Evolutionary conservation across 2,113 vertebrate species (phyloP), one percentile per base, ranked within the genome.

Genomic region (Zosterops lateralis): DNA sequence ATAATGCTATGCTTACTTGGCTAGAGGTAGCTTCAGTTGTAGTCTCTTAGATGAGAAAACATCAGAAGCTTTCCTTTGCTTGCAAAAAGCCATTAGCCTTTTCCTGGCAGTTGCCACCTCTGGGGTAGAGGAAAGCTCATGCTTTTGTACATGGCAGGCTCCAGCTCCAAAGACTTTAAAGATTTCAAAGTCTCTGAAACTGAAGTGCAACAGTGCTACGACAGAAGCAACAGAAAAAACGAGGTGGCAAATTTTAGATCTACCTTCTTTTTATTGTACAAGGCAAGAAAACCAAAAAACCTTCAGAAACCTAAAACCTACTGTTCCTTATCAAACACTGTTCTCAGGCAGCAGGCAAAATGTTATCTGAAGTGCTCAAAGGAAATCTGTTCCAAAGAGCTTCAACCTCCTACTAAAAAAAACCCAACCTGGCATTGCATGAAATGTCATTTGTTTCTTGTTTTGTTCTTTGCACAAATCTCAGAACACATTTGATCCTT

Each of bases 71-170:
- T 83, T 80, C 47, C 72, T 83, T 73, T 80, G 42, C 75, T 85
- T 56, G 42, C 42, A 80, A 57, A 90, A 93, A 92, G 50, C 72
- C 60, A 74, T 92, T 83, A 95, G 85, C 71, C 75, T 91, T 87
- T 84, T 29, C 31, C 87, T 65, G 71, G 54, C 58, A 94, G 75
- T 64, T 92, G 79, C 83, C 38, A 25, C 32, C 74, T 91, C 67
- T 28, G 21, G 78, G 88, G 44, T 68, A 61, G 50, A 84, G 57
- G 48, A 82, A 89, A 68, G n/a, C 72, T 93, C 64, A 24, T 1
- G 8, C 34, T 94, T 95, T 92, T 42, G 25, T 53, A 50, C 0
- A 0, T 22, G n/a, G 24, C 32, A 75, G 47, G 34, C 51, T 86
- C 75, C 51, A 92, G 58, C 56, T 94, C 67, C 38, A 4, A 6